Base-by-base conservation (phyloP, 2,888 invertebrate species). In the Gisinianus flammeolus region DNA sequence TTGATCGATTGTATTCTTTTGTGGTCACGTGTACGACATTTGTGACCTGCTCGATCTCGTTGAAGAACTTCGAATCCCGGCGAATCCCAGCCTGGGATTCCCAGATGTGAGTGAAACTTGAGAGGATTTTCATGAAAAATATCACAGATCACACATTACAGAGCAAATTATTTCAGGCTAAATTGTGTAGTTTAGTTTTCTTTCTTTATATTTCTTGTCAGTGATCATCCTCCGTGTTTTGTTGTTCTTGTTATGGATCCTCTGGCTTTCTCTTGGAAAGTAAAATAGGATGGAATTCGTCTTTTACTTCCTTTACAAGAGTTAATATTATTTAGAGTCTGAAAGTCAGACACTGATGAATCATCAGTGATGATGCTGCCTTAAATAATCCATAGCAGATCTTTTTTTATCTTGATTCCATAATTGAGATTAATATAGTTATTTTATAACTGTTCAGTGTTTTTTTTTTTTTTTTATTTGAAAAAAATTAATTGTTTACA, bases 401-500 rank as follows among this genome's bases (percentile, higher is more conserved):
- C 44, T 10, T 6, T 44, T 44, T 44, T 44, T 44, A 16, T 10
- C 16, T 16, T 44, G 16, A 44, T n/a, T n/a, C 44, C 4, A 3
- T 54, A 5, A 54, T 54, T 8, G 4, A n/a, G n/a, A 19, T 54
- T 54, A n/a, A n/a, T 54, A n/a, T n/a, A 4, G 6, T 54, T n/a
- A 4, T n/a, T 10, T 16, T 16, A 6, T 44, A 54, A n/a, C 4
- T 54, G 4, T 54, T 54, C n/a, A 19, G 16, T 6, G 16, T 44
- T 10, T 10, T 19, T n/a, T 54, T 54, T n/a, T 54, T 54, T 54
- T 12, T 12, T n/a, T 12, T 54, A 54, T 12, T 54, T 8, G n/a
- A n/a, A n/a, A 12, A 54, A 4, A n/a, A 12, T n/a, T 12, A n/a
- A 19, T 54, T 54, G 16, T 54, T 62, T 73, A 78, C 33, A 79